These are phyloP conservation scores for Chalcis sispes DNA, from an alignment of 2,888 invertebrate species.

Conservation along the genomic window DNA sequence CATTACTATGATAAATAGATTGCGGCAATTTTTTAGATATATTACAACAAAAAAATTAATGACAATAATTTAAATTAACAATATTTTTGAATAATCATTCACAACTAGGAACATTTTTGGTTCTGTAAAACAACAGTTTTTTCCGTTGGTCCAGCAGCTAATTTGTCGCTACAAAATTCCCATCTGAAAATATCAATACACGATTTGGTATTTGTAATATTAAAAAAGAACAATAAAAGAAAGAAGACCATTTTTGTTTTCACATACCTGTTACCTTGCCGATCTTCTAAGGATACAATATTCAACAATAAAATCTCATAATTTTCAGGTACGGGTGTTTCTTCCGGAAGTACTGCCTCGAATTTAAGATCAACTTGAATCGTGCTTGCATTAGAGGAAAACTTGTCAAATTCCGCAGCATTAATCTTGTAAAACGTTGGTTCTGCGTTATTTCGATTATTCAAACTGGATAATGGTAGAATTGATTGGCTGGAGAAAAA, in stretches of 20 bases:
- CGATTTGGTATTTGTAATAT: not conserved
- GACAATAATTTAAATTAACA: conserved; percentile 40
- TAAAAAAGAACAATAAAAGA: too few relatives aligned
- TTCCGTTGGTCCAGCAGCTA: conserved; percentile 60
- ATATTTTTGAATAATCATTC: conserved; percentile 7
- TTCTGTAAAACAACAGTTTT: conserved; percentile 61
- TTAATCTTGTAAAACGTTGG: conserved; percentile 67
- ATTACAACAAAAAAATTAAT: conserved; percentile 8
- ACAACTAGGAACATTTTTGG: conserved; percentile 54
- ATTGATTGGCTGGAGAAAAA: conserved; percentile 46
- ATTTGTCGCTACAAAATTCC: conserved; percentile 63
- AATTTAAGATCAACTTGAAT: conserved; percentile 66
- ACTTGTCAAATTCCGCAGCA: conserved; percentile 63
- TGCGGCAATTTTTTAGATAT: conserved; percentile 3
- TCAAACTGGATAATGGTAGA: conserved; percentile 60
- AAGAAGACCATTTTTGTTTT: not conserved
- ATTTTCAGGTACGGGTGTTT: conserved; percentile 59
- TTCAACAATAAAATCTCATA: conserved; percentile 63
- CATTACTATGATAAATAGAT: conserved; percentile 39
- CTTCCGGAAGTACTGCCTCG: conserved; percentile 53
- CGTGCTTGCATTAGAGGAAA: conserved; percentile 55
- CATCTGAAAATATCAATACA: conserved; percentile 63
- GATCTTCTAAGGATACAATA: conserved; percentile 68
- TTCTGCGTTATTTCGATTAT: conserved; percentile 61
- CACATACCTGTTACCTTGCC: conserved; percentile 68